Percentiles rank a stretch among this genome's conserved stretches.
phyloP scores from a whole-genome alignment of 2,888 invertebrate genomes.

The Heteropelma amictum region DNA sequence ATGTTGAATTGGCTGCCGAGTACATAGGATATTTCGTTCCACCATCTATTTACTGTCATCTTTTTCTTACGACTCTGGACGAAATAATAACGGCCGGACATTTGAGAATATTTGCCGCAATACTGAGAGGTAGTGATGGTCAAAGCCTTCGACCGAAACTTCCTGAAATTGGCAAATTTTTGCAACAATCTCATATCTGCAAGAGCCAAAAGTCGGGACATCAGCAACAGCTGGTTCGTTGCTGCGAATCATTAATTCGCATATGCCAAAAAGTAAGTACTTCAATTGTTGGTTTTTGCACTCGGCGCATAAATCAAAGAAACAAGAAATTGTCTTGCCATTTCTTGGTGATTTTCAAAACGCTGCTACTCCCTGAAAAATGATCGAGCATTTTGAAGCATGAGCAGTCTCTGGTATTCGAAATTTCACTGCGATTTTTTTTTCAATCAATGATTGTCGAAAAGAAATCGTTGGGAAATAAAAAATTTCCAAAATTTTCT shows the following conservation, averaged over 20 bases:
- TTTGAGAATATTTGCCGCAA: constrained; percentile 81
- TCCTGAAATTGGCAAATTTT: constrained; percentile 80
- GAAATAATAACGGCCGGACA: constrained; percentile 79
- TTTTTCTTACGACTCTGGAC: constrained; percentile 83
- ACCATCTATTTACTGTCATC: constrained; percentile 84
- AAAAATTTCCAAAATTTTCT: no score
- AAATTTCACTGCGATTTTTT: no score
- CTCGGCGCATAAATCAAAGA: neutral
- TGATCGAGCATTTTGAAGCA: no score
- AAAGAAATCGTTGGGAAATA: no score
- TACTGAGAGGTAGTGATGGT: constrained; percentile 81
- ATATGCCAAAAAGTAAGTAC: constrained; percentile 78
- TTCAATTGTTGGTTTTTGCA: neutral
- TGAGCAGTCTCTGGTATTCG: no score
- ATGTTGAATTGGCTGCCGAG: constrained; percentile 84
- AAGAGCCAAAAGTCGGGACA: constrained; percentile 81
- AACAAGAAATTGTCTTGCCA: no score
- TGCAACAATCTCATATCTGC: constrained; percentile 82
- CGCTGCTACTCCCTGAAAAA: no score
- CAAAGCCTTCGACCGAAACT: constrained; percentile 79
- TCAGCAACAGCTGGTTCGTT: constrained; percentile 81
- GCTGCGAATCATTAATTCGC: constrained; percentile 79
- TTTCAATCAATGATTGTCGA: no score
- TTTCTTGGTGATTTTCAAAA: no score
- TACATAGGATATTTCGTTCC: constrained; percentile 88